Conservation (phyloP, 2,113 vertebrate species). For the Aegithalos caudatus region DNA sequence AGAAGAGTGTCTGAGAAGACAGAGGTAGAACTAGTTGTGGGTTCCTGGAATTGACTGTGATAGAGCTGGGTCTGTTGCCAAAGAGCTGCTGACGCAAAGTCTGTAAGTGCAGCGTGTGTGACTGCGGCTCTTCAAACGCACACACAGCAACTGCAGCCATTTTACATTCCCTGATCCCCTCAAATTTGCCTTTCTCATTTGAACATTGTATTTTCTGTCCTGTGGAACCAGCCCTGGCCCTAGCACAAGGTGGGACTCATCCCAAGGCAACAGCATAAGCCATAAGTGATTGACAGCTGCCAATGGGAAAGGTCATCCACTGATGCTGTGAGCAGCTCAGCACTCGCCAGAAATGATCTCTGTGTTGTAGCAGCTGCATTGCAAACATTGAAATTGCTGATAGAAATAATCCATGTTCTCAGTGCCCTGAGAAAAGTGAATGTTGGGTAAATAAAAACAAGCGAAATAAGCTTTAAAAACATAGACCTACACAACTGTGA, state of each 20-base stretch:
- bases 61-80: not conserved
- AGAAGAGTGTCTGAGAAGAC: not conserved
- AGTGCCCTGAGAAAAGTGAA: not conserved
- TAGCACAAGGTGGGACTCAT: not conserved
- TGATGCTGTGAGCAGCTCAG: not conserved
- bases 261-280: not conserved
- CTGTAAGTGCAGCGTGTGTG: not conserved
- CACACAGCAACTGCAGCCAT: not conserved
- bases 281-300: not conserved
- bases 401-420: not conserved
- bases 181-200: not conserved
- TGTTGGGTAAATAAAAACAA: constrained; percentile 21
- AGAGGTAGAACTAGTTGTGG: not conserved
- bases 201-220: not conserved
- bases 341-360: accelerated
- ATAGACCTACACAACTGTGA: constrained; percentile 32
- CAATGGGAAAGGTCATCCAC: not conserved
- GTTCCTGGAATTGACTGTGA: not conserved
- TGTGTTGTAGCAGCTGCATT: not conserved
- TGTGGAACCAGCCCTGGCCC: not conserved
- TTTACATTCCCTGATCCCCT: not conserved
- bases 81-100: not conserved
- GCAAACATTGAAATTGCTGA: not conserved
- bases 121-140: not conserved
- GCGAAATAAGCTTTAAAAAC: not conserved